phyloP scores from a whole-genome alignment of 2,113 vertebrate genomes.

The Cyanoderma ruficeps region DNA sequence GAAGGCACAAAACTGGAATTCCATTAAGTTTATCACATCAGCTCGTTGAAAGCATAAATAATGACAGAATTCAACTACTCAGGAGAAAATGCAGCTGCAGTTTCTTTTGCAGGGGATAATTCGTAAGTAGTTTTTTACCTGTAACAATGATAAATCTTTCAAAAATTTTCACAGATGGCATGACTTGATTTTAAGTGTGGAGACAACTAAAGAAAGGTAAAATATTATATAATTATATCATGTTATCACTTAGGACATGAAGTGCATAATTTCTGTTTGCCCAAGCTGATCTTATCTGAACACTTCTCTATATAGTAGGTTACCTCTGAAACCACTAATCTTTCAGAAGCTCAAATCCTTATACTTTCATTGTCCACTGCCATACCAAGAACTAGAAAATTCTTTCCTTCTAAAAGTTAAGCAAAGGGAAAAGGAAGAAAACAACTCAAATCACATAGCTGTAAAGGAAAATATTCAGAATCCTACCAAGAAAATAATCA shows the following conservation, averaged over 20 bases:
- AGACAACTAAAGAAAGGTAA: neutral
- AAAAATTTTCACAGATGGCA: neutral
- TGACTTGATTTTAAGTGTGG: neutral
- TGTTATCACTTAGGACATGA: neutral
- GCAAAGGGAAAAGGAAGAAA: neutral
- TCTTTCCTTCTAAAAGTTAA: neutral
- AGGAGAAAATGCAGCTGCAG: neutral
- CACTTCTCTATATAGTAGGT: neutral
- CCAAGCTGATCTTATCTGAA: neutral
- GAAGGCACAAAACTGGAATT: neutral
- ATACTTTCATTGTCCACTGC: neutral
- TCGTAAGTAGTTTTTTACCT: neutral
- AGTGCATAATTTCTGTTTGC: neutral
- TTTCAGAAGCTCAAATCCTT: neutral
- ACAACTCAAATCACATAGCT: neutral
- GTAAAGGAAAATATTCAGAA: neutral
- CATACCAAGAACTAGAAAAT: neutral
- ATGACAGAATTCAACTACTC: neutral
- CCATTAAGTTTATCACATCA: neutral
- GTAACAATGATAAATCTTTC: neutral
- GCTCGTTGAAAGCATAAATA: neutral
- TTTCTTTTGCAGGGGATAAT: neutral
- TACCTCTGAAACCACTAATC: neutral
- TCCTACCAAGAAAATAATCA: neutral
- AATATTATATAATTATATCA: neutral